Evolutionary conservation across 2,797 vertebrate species (phyloP), one percentile per base, ranked within the genome.

Genomic region (Chrosomus eos): DNA sequence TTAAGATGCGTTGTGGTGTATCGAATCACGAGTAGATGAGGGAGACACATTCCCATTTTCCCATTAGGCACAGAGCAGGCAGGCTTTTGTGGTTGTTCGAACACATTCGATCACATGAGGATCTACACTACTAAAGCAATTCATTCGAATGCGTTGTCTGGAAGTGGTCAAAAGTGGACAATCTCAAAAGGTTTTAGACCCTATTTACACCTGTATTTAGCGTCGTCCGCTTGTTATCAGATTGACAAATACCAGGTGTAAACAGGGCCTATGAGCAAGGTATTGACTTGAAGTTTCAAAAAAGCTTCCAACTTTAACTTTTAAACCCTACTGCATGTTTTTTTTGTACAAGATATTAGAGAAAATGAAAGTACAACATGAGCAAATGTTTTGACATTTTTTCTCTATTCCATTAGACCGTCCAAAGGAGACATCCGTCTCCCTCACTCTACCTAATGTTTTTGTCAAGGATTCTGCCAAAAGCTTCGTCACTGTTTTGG

Each of bases 401-500:
- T 33, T 3, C n/a, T 4, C 16, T 28, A 31, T 38, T 36, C 3
- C 79, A 14, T 7, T 89, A 95, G 94, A 92, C 0, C 85, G 84
- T 2, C 84, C 88, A 1, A 78, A 89, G 62, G 82, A 93, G 82
- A 92, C 90, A 89, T 88, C 70, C 0, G 62, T 97, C 75, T 90
- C 94, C 43, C 90, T 97, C 0, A 90, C 87, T 83, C 88, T 97
- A 67, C 96, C 97, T 1, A 74, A 92, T 4, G 84, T 93, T 28
- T 93, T 95, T 38, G 96, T 98, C 53, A 86, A 93, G 8, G 96
- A 94, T 1, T 98, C 97, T 26, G 93, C 90, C 80, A 91, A 93
- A 88, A 96, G 94, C 0, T 94, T 91, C 0, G 89, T 97, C 86
- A 96, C 95, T 21, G 95, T 98, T 3, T 78, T 97, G 55, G 97